phyloP scores from a whole-genome alignment of 2,888 invertebrate species.

The Heliconius cydno region DNA sequence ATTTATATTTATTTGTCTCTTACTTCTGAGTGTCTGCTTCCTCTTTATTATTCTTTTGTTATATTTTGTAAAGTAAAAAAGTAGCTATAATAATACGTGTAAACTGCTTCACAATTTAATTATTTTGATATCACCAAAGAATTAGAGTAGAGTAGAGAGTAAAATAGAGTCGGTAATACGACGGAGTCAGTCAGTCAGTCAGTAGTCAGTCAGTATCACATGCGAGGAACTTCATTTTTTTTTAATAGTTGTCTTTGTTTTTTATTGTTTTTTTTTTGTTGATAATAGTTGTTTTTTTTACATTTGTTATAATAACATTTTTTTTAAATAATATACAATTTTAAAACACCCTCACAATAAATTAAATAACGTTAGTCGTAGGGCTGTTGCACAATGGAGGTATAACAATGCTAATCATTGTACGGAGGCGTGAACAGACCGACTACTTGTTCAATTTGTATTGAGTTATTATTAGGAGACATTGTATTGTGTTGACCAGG shows the following conservation, averaged over 20 bases:
- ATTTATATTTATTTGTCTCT: conserved; percentile 82
- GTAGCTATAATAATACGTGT: not conserved
- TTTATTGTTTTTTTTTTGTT: too few species aligned
- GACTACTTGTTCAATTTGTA: conserved; percentile 29
- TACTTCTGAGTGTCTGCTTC: conserved; percentile 54
- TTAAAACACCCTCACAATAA: too few species aligned
- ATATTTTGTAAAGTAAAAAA: not conserved
- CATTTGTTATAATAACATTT: too few species aligned
- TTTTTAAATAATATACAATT: too few species aligned
- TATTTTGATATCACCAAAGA: not conserved
- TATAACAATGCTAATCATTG: conserved; percentile 19
- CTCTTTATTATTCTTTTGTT: conserved; percentile 58
- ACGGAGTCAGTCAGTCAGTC: too few species aligned
- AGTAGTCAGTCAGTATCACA: too few species aligned
- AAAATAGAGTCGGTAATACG: too few species aligned
- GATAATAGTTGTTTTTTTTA: too few species aligned
- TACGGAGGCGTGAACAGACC: conserved; percentile 19
- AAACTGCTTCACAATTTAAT: not conserved
- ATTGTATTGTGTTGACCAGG: not conserved
- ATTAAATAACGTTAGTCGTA: too few species aligned
- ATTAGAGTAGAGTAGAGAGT: too few species aligned
- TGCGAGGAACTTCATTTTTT: too few species aligned
- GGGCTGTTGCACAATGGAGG: conserved; percentile 13
- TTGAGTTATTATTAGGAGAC: conserved; percentile 14
- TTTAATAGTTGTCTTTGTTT: too few species aligned